Evolutionary conservation across 2,797 vertebrate species (phyloP), one percentile per base, ranked within the genome.

Genomic region (Crypturellus tataupa): DNA sequence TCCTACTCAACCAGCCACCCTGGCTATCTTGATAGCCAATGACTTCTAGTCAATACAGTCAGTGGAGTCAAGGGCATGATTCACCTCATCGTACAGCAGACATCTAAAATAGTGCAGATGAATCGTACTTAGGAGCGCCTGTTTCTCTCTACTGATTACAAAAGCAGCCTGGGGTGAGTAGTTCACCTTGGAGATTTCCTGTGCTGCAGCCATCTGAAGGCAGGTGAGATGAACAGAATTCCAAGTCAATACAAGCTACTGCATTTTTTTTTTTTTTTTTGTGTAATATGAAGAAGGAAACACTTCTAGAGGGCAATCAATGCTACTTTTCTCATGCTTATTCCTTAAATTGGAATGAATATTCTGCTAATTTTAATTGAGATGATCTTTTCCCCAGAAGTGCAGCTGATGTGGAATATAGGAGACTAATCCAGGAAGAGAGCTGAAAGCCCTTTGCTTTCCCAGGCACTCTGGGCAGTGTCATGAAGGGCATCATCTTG

Each of bases 1-100:
- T n/a, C 58, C 70, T 65, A 49, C 44, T 64, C 27, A 55, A 25
- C 29, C 79, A n/a, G 49, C 29, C 93, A 87, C 44, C 82, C 55
- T 42, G 39, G 49, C 56, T 89, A 15, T 25, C 47, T 25, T 62
- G 62, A 18, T 29, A 62, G 89, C 10, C 55, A 56, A 19, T 56
- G 55, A 56, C 10, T 31, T 75, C 85, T 87, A 29, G 49, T 73
- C 89, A 75, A 84, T 53, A 19, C 17, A 27, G 69, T 60, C 72
- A 5, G 5, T 27, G 59, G 69, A 78, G 82, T 70, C 49, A 78
- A 89, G n/a, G 58, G 55, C 44, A 4, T 93, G 95, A 94, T 76
- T 96, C 95, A 95, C 15, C 62, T 33, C 68, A 60, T 51, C 83
- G 46, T 85, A 68, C 21, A 83, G 49, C 93, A 79, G 67, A 83